A percentile compares a stretch with the other conserved stretches of the same genome.
Conservation (phyloP, 2,888 invertebrate species). For the Synanthedon andrenaeformis region DNA sequence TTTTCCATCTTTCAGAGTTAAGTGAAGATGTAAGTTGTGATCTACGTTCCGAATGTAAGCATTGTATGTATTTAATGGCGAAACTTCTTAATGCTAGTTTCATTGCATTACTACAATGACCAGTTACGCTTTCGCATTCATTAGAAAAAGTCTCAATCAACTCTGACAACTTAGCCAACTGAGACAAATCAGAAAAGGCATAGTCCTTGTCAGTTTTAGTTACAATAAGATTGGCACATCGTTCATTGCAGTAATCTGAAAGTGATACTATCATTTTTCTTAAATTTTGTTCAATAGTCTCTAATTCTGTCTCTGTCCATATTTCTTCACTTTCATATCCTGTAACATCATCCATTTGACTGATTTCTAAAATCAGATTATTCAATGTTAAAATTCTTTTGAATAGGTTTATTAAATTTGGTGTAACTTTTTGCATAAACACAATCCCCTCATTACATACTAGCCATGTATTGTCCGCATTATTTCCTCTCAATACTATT, state of each 20-base stretch:
- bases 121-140: constrained; percentile 81
- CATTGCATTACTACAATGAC: constrained; percentile 81
- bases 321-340: constrained; percentile 76
- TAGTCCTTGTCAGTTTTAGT: constrained; percentile 79
- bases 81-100: constrained; percentile 87
- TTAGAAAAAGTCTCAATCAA: constrained; percentile 84
- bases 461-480: constrained; percentile 63
- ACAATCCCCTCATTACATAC: constrained; percentile 77
- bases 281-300: constrained; percentile 76
- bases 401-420: constrained; percentile 76
- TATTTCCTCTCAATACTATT: constrained; percentile 55
- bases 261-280: constrained; percentile 83
- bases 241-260: constrained; percentile 92
- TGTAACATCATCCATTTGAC: constrained; percentile 70
- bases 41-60: constrained; percentile 90
- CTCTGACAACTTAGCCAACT: constrained; percentile 81
- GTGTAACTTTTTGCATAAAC: constrained; percentile 75
- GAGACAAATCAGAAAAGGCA: constrained; percentile 77
- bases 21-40: constrained; percentile 85
- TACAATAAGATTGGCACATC: constrained; percentile 89
- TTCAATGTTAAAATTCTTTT: constrained; percentile 80
- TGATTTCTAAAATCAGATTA: constrained; percentile 82
- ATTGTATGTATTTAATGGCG: constrained; percentile 90
- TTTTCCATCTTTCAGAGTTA: constrained; percentile 94
- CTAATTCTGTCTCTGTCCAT: constrained; percentile 77